phyloP scores from a whole-genome alignment of 2,888 invertebrate genomes.

The Agrotis ipsilon region DNA sequence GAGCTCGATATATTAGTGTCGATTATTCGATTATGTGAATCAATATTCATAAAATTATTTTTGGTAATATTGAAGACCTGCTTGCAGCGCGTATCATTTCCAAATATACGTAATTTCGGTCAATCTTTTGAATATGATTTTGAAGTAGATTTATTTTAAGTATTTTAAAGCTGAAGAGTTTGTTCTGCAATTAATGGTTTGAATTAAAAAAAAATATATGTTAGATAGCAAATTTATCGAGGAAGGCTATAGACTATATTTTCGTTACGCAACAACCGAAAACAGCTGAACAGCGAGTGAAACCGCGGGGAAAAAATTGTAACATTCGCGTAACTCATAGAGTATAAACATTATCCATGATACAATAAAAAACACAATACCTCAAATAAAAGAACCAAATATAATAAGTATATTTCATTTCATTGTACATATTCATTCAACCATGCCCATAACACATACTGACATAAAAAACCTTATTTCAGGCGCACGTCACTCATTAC shows the following conservation, averaged over 20 bases:
- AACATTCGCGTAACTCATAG: not conserved
- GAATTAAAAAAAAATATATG: no score
- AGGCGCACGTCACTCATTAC: constrained; percentile 24
- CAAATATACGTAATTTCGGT: not conserved
- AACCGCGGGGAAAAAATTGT: no score
- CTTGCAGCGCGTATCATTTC: not conserved
- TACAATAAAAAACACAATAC: not conserved
- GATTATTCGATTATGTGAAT: not conserved
- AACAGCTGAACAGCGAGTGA: no score
- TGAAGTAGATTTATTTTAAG: not conserved
- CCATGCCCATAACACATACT: constrained; percentile 3
- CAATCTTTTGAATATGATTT: not conserved
- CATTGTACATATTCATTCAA: not conserved
- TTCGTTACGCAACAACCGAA: no score
- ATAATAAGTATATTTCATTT: constrained; percentile 11
- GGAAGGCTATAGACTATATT: no score
- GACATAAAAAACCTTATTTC: constrained; percentile 17
- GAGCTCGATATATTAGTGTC: not conserved
- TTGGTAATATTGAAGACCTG: not conserved
- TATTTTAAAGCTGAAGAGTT: not conserved
- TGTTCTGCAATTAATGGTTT: no score
- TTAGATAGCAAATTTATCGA: no score
- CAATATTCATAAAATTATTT: not conserved
- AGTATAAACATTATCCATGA: not conserved
- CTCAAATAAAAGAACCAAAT: not conserved